A percentile compares a stretch with the other conserved stretches of the same genome.
Evolutionary conservation across 2,888 invertebrate genomes (phyloP).

Genomic region (Drosophila sordidula): DNA sequence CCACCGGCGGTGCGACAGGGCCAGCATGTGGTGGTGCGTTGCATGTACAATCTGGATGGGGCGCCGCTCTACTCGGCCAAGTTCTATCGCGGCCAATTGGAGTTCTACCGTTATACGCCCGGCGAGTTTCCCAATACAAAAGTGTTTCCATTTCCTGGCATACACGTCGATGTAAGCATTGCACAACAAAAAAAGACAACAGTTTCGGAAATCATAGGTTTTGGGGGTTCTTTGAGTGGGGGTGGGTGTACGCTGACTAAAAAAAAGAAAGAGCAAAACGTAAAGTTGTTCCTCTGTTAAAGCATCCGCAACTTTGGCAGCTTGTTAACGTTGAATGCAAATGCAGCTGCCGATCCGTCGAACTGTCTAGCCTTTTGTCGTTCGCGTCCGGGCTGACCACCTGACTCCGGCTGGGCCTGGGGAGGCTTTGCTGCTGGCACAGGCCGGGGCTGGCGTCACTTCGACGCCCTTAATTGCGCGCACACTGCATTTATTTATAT

Average conservation of each 20-base stretch:
- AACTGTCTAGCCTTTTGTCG: conserved; percentile 18
- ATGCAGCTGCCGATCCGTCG: conserved; percentile 44
- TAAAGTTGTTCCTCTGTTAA: conserved; percentile 19
- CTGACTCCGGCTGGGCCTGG: conserved; percentile 1
- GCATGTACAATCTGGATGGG: conserved; percentile 91
- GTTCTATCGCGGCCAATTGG: conserved; percentile 93
- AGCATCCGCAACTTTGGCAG: conserved; percentile 39
- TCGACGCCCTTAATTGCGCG: conserved; percentile 72
- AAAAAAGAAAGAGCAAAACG: conserved; percentile 34
- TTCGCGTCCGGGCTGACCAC: conserved; percentile 5
- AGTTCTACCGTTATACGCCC: conserved; percentile 94
- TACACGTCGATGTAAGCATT: conserved; percentile 92
- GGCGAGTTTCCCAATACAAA: conserved; percentile 90
- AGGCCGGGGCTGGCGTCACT: conserved; percentile 29
- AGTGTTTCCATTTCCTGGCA: conserved; percentile 90
- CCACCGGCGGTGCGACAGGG: conserved; percentile 90
- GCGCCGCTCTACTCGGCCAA: conserved; percentile 93
- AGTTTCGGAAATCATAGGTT: neutral
- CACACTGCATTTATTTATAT: conserved; percentile 78
- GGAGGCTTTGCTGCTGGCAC: neutral
- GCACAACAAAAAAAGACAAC: conserved; percentile 11
- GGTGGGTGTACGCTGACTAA: conserved; percentile 7
- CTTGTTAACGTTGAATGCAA: conserved; percentile 54
- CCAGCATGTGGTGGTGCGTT: conserved; percentile 89
- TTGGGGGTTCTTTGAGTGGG: neutral